These are phyloP conservation scores for Enteromius radiatus DNA, from an alignment of 2,797 vertebrate genomes.

Conservation along the genomic window DNA sequence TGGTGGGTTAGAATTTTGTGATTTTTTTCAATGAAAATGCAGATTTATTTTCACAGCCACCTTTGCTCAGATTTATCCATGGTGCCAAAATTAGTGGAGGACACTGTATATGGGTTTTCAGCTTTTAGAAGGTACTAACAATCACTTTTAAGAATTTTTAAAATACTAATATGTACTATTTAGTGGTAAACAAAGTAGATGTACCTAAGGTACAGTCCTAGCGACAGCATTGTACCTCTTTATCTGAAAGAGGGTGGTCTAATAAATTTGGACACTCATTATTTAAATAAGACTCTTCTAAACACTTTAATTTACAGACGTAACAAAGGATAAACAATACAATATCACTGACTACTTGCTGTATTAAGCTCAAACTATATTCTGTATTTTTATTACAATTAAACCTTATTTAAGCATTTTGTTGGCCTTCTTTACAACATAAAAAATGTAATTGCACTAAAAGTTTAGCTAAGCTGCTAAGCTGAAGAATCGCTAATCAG, in stretches of 20 bases:
- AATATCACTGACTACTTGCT: neutral
- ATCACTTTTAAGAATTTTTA: neutral
- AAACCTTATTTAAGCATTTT: neutral
- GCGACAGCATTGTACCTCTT: neutral
- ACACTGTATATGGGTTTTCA: neutral
- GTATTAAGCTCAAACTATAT: neutral
- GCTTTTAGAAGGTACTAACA: neutral
- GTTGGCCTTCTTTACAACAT: neutral
- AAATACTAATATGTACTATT: neutral
- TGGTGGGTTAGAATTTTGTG: no score
- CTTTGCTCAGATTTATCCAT: no score
- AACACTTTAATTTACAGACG: neutral
- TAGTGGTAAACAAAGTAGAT: neutral
- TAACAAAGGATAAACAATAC: neutral
- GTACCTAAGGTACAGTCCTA: neutral
- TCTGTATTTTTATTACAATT: neutral
- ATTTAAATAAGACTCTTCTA: neutral
- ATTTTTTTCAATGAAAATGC: no score
- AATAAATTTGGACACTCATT: neutral
- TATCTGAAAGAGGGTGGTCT: neutral
- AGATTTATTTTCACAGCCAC: no score
- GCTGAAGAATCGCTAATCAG: slow-evolving; percentile 80
- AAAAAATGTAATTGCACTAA: slow-evolving; percentile 38
- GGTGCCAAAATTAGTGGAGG: no score
- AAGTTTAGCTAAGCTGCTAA: slow-evolving; percentile 62